Evolutionary conservation across 2,113 vertebrate species (phyloP), one percentile per base, ranked within the genome.

Genomic region (Pelobates fuscus): DNA sequence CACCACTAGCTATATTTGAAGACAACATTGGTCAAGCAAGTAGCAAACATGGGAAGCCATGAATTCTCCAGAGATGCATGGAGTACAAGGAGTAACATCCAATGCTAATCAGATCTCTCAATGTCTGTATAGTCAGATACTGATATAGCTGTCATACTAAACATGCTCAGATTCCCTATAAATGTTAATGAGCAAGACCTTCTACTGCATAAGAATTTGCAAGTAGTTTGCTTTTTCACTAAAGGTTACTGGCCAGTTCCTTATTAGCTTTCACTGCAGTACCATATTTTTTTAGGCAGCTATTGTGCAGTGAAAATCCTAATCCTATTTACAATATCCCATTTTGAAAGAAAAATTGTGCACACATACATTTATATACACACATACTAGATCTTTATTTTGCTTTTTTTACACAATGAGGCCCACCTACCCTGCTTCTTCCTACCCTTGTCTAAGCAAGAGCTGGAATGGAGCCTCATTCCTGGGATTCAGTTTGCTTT

Each of bases 151-250:
- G 57, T 71, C 69, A 71, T 26, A 41, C 8, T 62, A 41, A 71
- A 49, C 70, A 62, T 18, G 59, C 46, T 46, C 70, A 8, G 55
- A 59, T 71, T 71, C 58, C 25, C 68, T 60, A 71, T 60, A 60
- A 71, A 60, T 24, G 41, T 63, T 71, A 71, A 62, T 71, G 70
- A 62, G 70, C 58, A 23, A 62, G 70, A 49, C 70, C 70, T 57
- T 71, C 58, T 71, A 27, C 70, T 41, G 60, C 70, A 62, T 62
- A 46, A 24, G 44, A 52, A 62, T 15, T 26, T 52, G 29, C 57
- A 43, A 70, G 67, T 59, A 57, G 15, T 54, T 37, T 44, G 59
- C 29, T 57, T 62, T 21, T 71, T 71, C 59, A 27, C 25, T 71
- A 41, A 71, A 71, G 60, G 25, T 61, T 49, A 62, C 59, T 62